Base-by-base conservation (phyloP, 2,888 invertebrate genomes). In the Pegoplata infirma region DNA sequence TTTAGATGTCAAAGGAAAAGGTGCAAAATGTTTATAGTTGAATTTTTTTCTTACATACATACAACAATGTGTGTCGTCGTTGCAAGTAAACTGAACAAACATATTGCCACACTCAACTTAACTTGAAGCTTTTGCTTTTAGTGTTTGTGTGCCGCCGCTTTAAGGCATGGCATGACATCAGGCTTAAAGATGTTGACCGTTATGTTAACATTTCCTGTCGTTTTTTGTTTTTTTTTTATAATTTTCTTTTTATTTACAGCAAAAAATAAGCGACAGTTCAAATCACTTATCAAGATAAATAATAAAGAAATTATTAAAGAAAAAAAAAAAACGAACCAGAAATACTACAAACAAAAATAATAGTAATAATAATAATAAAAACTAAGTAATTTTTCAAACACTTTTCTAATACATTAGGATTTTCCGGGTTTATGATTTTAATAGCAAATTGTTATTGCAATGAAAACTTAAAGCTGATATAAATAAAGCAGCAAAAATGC, bases 131-230 rank as follows among this genome's bases (percentile, higher is more conserved):
- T 5, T 67, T 17, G 19, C 5, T 47, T 53, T 21, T n/a, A 40
- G 17, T 46, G 23, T 32, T 5, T 7, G n/a, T 58, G 46, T 28
- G 14, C 32, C 12, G 8, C 8, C 32, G 1, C n/a, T n/a, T n/a
- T n/a, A 32, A 32, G 12, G 32, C 16, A 10, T 53, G 19, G 4
- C 66, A 40, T 58, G 44, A 66, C 58, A 51, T 23, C 32, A 25
- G 49, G 55, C 47, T 73, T 67, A 67, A 73, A 68, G 69, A 75
- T 75, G 55, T 75, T 79, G 71, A 67, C 74, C 74, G 23, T 74
- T 61, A 25, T 74, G 66, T 56, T 71, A 61, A 61, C 69, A 74
- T 75, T 67, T 67, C 67, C 56, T 47, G 44, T 28, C 44, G 28
- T 49, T 17, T 7, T 4, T 32, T n/a, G 14, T 25, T 44, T 36